Evolutionary conservation across 1,140 invertebrate species (phyloP).

Genomic region (Bemisia tabaci): DNA sequence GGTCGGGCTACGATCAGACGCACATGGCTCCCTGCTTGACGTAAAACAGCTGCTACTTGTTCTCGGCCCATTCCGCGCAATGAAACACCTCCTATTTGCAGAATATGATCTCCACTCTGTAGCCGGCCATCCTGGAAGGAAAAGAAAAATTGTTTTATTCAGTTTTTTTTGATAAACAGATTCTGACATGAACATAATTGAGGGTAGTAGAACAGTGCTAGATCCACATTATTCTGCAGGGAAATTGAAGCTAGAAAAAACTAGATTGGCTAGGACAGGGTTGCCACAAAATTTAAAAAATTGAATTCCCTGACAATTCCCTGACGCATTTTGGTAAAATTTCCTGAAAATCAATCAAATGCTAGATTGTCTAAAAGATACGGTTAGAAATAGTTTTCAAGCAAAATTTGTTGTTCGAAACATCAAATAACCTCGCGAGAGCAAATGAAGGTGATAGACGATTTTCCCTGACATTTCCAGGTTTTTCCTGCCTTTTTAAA

Average conservation of each 20-base stretch:
- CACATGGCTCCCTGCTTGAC: constrained; percentile 73
- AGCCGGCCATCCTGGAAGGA: constrained; percentile 59
- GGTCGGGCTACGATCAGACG: constrained; percentile 79
- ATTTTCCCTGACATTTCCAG: no score
- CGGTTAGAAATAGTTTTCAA: no score
- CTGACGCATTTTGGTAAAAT: no score
- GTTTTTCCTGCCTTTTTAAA: no score
- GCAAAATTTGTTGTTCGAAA: no score
- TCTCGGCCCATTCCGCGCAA: constrained; percentile 82
- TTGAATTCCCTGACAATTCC: no score
- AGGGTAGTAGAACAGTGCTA: background rate
- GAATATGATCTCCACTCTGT: constrained; percentile 82
- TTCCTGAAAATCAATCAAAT: background rate
- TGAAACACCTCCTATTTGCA: constrained; percentile 88
- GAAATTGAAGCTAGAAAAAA: background rate
- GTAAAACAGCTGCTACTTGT: constrained; percentile 80
- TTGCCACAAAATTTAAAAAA: no score
- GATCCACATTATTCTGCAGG: no score
- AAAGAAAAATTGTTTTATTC: constrained; percentile 7
- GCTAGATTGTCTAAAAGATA: no score
- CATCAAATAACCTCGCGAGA: no score
- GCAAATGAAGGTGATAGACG: no score
- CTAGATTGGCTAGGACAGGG: background rate
- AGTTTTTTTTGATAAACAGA: background rate
- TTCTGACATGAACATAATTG: background rate